These are phyloP conservation scores for Arrhamphus sclerolepis DNA, from an alignment of 2,797 vertebrate genomes.

Conservation along the genomic window DNA sequence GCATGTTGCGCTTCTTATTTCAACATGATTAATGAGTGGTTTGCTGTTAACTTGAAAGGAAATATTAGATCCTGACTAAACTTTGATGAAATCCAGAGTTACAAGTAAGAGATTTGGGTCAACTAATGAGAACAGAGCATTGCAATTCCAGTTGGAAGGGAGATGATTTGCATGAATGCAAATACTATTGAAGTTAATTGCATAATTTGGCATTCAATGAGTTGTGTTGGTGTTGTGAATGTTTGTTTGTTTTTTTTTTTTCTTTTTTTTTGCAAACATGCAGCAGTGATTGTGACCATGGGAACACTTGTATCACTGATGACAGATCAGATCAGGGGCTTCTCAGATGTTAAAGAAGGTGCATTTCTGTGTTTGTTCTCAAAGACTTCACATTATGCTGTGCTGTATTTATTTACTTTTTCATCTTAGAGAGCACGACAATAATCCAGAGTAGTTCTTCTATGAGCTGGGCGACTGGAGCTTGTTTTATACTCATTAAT, in stretches of 20 bases:
- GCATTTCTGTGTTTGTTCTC: background rate
- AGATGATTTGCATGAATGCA: conserved; percentile 83
- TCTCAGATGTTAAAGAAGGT: background rate
- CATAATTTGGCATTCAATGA: conserved; percentile 69
- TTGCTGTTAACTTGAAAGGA: conserved; percentile 85
- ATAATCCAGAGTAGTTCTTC: background rate
- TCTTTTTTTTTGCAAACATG: background rate
- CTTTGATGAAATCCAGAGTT: conserved; percentile 84
- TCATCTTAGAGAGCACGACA: background rate
- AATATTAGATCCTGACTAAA: conserved; percentile 84
- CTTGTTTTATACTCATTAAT: conserved; percentile 1
- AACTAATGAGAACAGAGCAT: conserved; percentile 83
- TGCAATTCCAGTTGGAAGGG: conserved; percentile 78
- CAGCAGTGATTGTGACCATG: background rate
- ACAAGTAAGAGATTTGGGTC: conserved; percentile 83
- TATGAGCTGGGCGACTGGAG: background rate
- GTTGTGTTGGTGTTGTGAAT: conserved; percentile 31
- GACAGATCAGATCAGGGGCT: conserved; percentile 7
- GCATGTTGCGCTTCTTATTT: conserved; percentile 79
- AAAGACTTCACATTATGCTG: background rate
- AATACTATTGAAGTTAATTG: conserved; percentile 76
- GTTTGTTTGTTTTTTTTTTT: conserved; percentile 22
- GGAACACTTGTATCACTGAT: background rate
- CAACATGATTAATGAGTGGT: conserved; percentile 80
- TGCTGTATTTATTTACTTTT: background rate